These are phyloP conservation scores for Rhimphoctona megacephalus DNA, from an alignment of 2,888 invertebrate genomes.

Conservation along the genomic window DNA sequence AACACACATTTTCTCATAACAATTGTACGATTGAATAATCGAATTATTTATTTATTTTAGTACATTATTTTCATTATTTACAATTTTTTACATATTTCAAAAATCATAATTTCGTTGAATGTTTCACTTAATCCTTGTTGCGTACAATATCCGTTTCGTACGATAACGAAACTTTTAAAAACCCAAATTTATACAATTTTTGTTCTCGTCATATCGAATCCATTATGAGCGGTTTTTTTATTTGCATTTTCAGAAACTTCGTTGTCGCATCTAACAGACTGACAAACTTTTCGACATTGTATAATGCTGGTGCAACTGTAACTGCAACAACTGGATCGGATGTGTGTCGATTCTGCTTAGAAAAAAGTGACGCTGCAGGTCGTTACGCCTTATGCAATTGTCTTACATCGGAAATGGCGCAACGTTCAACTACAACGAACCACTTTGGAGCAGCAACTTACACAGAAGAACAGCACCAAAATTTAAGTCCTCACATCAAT, in stretches of 20 bases:
- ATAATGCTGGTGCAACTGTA: slow-evolving; percentile 66
- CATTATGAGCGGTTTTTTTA: neutral
- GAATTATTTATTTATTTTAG: too few relatives aligned
- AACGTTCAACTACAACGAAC: neutral
- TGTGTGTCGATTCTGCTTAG: slow-evolving; percentile 79
- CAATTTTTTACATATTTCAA: neutral
- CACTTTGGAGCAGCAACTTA: slow-evolving; percentile 17
- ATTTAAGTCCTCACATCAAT: slow-evolving; percentile 9
- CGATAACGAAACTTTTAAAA: neutral
- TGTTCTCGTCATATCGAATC: neutral
- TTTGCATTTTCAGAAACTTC: slow-evolving; percentile 77
- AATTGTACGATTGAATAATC: too few relatives aligned
- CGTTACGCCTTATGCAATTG: slow-evolving; percentile 72
- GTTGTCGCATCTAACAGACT: slow-evolving; percentile 81
- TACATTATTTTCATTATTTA: neutral
- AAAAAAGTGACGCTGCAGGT: slow-evolving; percentile 72
- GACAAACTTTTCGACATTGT: slow-evolving; percentile 76
- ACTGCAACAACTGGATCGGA: slow-evolving; percentile 45
- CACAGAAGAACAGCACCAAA: slow-evolving; percentile 1
- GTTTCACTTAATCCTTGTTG: neutral
- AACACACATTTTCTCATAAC: too few relatives aligned
- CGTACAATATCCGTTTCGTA: neutral
- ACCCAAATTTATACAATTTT: too few relatives aligned
- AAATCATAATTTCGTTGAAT: neutral
- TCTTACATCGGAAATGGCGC: slow-evolving; percentile 39